Conservation (phyloP, 2,113 vertebrate genomes). For the Litocranius walleri region DNA sequence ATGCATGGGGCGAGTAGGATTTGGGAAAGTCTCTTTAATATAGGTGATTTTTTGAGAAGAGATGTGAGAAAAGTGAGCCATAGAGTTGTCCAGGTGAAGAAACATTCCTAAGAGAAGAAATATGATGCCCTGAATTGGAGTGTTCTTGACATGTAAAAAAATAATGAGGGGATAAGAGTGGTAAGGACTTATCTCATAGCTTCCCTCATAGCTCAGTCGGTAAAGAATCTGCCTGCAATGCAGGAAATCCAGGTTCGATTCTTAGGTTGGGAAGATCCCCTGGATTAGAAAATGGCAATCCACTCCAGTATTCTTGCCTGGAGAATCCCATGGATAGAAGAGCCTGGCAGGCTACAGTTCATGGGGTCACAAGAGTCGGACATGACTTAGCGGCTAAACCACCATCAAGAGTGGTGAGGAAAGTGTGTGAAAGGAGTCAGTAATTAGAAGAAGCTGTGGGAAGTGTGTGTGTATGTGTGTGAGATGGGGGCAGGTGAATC, state of each 20-base stretch:
- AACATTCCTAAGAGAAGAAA: neutral
- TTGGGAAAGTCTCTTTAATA: neutral
- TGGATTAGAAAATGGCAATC: neutral
- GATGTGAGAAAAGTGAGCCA: neutral
- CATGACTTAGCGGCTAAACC: neutral
- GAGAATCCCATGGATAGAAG: neutral
- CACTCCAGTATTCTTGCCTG: neutral
- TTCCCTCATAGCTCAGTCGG: neutral
- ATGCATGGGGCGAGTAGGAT: neutral
- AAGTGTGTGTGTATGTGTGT: neutral
- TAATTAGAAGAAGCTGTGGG: neutral
- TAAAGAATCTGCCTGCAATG: neutral
- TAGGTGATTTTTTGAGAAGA: neutral
- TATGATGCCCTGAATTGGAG: neutral
- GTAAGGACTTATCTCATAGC: neutral
- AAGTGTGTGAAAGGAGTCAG: neutral
- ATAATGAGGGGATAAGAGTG: neutral
- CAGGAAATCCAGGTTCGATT: neutral
- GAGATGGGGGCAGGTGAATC: neutral
- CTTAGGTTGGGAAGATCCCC: neutral
- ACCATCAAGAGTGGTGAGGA: neutral
- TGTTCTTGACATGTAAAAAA: neutral
- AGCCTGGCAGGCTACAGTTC: neutral
- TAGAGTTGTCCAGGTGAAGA: neutral
- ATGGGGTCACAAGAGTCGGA: neutral